Conservation (phyloP, 2,888 invertebrate species). For the Coelinius sp. region DNA sequence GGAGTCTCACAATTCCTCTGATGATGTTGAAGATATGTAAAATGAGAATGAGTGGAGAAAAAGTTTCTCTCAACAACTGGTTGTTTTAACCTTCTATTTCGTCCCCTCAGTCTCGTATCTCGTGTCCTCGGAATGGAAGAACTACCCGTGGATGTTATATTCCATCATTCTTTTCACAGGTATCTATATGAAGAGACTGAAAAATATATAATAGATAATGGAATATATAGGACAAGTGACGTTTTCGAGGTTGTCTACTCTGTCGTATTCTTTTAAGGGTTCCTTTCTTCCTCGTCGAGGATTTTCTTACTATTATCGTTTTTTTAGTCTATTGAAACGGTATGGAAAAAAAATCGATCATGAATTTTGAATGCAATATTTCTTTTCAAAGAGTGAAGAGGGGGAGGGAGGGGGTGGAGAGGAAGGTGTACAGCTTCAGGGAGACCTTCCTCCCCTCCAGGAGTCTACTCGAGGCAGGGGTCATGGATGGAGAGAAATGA, state of each 20-base stretch:
- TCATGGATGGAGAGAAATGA: slow-evolving; percentile 53
- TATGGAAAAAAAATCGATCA: neutral
- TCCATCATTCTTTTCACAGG: too few species aligned
- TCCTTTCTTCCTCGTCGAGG: neutral
- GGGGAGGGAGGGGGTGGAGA: neutral
- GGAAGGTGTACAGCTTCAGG: neutral
- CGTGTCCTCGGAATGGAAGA: slow-evolving; percentile 16
- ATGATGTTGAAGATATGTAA: too few species aligned
- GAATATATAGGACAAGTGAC: neutral
- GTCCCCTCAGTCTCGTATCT: too few species aligned
- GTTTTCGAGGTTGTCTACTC: neutral
- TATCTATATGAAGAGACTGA: too few species aligned
- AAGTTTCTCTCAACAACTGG: too few species aligned
- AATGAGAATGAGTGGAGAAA: too few species aligned
- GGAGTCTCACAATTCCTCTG: too few species aligned
- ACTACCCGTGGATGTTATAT: slow-evolving; percentile 26
- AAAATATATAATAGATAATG: neutral
- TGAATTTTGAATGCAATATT: neutral
- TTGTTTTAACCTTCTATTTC: too few species aligned
- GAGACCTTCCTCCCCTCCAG: slow-evolving; percentile 28
- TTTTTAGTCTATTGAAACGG: neutral
- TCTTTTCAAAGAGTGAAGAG: neutral
- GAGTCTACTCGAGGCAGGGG: slow-evolving; percentile 52
- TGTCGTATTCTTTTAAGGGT: neutral
- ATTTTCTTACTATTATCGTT: neutral